A percentile compares a stretch with the other conserved stretches of the same genome.
Conservation (phyloP, 2,797 vertebrate species). For the Hypotaenidia okinawae region DNA sequence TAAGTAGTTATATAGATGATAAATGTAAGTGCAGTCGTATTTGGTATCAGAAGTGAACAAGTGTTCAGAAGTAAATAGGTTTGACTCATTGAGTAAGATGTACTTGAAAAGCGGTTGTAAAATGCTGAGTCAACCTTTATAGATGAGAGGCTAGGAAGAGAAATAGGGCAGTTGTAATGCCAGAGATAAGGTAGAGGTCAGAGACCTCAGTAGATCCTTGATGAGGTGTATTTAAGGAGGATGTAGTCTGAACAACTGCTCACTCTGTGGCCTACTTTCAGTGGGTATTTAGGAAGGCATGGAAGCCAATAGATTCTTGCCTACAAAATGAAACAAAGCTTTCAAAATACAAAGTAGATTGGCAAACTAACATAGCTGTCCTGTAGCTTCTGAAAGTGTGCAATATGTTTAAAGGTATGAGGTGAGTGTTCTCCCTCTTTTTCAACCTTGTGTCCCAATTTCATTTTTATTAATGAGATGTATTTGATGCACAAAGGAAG, state of each 20-base stretch:
- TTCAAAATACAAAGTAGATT: neutral
- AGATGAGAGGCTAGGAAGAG: neutral
- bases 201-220: neutral
- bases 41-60: neutral
- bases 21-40: neutral
- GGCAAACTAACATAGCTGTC: neutral
- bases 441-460: neutral
- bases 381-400: neutral
- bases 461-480: neutral
- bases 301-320: neutral
- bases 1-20: neutral
- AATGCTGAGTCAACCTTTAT: neutral
- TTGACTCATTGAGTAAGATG: neutral
- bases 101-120: neutral
- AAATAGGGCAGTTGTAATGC: neutral
- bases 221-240: neutral
- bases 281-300: neutral
- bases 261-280: neutral
- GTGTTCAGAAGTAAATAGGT: neutral
- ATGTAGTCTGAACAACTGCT: neutral
- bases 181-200: neutral
- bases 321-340: neutral
- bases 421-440: neutral
- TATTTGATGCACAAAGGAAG: neutral
- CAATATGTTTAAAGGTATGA: neutral